phyloP scores from a whole-genome alignment of 30 jellyfish, hydroid and myxozoan species.

The Turritopsis dohrnii region DNA sequence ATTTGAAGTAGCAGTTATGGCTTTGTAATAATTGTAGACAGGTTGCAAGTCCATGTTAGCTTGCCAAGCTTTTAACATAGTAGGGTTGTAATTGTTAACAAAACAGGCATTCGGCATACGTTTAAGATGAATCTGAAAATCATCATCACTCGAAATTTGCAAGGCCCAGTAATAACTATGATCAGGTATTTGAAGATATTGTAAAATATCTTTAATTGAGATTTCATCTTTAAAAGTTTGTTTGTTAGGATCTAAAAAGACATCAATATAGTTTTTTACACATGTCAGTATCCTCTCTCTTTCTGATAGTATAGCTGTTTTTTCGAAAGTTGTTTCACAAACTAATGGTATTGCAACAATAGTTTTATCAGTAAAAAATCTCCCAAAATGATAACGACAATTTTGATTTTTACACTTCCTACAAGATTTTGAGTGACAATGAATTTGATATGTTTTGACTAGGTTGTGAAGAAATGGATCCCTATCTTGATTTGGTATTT shows the following conservation, averaged over 20 bases:
- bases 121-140: conserved; percentile 18
- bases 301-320: not conserved
- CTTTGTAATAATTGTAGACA: too few species aligned
- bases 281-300: not conserved
- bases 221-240: not conserved
- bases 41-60: too few species aligned
- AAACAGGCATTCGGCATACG: conserved; percentile 19
- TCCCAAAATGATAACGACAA: not conserved
- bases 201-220: not conserved
- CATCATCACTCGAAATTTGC: conserved; percentile 2
- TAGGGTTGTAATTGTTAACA: conserved; percentile 15
- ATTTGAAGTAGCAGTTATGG: too few species aligned
- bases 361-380: conserved; percentile 5
- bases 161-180: conserved; percentile 11
- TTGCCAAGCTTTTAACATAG: conserved; percentile 8
- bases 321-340: not conserved
- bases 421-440: not conserved
- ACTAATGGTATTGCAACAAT: not conserved
- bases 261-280: too few species aligned
- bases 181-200: not conserved
- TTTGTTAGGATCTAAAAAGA: not conserved
- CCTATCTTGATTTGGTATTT: not conserved
- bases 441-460: not conserved
- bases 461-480: not conserved
- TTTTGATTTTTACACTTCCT: too few species aligned